Base-by-base conservation (phyloP, 2,888 invertebrate genomes). In the Ochropleura leucogaster region DNA sequence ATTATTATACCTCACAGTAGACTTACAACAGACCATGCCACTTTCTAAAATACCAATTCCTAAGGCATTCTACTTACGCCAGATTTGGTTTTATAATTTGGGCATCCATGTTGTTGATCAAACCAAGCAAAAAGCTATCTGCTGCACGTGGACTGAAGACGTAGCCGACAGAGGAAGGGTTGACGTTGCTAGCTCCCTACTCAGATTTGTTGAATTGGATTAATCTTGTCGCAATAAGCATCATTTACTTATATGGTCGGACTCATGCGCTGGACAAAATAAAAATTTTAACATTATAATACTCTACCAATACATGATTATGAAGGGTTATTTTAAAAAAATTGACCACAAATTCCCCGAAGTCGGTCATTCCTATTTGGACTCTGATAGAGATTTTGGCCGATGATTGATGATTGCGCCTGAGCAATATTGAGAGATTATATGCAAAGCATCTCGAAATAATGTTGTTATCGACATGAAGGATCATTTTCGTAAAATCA, bases 281-380 rank as follows among this genome's bases (percentile, higher is more conserved):
- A 83, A 83, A 84, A 83, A 81, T 72, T 83, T 83, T 57, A 84
- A 80, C 62, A 68, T 84, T 57, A 80, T 79, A 59, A 55, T 57
- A 16, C 30, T 76, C 16, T 76, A 70, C 59, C 76, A 77, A 67
- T 79, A 79, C 66, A 62, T 83, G 55, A 81, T 83, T 49, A 66
- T 85, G 57, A 89, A 87, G 82, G 85, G 85, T 57, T 74, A 80
- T 64, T 90, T 88, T 76, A 84, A 89, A 76, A 72, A 77, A 16
- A 89, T 89, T 44, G 89, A 90, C 60, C 89, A 91, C 76, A 90
- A 91, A 82, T 90, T 90, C 82, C 90, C 90, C 9, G 89, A 88
- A 76, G 90, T 90, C 46, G 90, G 89, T 18, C 89, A 90, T 82
- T 86, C 85, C 12, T 90, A 87, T 82, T 74, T 91, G 59, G 91